These are phyloP conservation scores for Malacoraja senta DNA, from an alignment of 2,797 vertebrate species.

Conservation along the genomic window DNA sequence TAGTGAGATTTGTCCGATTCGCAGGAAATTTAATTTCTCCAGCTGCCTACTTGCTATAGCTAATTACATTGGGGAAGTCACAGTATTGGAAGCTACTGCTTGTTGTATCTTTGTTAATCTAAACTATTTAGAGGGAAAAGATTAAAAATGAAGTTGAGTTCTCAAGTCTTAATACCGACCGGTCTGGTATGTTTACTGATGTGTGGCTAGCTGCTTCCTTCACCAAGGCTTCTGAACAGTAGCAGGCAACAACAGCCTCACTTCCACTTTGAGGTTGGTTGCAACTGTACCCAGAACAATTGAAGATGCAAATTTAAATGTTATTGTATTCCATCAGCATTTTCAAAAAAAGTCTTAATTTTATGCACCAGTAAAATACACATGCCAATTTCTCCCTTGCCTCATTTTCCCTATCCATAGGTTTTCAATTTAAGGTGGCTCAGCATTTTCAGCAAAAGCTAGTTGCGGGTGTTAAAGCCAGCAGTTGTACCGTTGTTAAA, in stretches of 20 bases:
- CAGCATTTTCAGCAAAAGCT: neutral
- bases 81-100: neutral
- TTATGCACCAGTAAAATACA: neutral
- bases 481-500: neutral
- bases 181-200: neutral
- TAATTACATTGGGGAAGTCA: neutral
- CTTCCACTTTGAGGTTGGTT: neutral
- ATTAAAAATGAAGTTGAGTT: neutral
- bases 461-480: neutral
- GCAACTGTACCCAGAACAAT: neutral
- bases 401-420: neutral
- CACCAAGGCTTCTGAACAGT: neutral
- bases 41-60: neutral
- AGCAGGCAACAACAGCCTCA: neutral
- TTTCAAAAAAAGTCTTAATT: neutral
- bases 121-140: no score
- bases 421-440: neutral
- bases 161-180: neutral
- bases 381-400: no score
- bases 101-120: neutral
- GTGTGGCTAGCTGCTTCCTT: constrained; percentile 1
- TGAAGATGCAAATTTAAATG: neutral
- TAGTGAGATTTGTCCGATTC: neutral
- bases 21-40: neutral
- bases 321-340: neutral